Percentiles rank a stretch among this genome's conserved stretches.
These are phyloP conservation scores for Tigriopus japonicus DNA, from an alignment of 1,140 invertebrate genomes.

Conservation along the genomic window DNA sequence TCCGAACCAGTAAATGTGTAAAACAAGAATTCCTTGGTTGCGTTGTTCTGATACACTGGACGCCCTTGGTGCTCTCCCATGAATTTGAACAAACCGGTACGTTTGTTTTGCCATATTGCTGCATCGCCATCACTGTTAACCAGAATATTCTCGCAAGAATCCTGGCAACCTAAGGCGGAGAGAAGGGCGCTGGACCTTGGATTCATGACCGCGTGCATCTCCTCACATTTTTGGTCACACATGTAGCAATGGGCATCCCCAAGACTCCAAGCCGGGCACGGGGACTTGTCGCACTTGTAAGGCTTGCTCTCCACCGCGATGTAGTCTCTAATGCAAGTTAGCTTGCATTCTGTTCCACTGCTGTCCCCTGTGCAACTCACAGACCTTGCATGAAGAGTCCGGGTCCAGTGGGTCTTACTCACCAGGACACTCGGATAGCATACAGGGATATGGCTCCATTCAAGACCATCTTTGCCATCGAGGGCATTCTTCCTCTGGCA, in stretches of 20 bases:
- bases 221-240: slow-evolving; percentile 1
- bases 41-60: slow-evolving; percentile 9
- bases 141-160: not conserved
- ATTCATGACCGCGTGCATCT: not conserved
- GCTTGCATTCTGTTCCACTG: not conserved
- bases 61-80: slow-evolving; percentile 5
- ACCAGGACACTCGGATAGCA: slow-evolving; percentile 6
- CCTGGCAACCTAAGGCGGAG: not conserved
- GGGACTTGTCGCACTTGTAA: not conserved
- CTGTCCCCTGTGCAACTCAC: not conserved
- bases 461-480: not conserved
- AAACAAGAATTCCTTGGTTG: slow-evolving; percentile 4
- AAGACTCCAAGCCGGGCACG: not conserved
- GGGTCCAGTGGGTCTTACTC: not conserved
- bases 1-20: not conserved
- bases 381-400: slow-evolving; percentile 5
- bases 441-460: slow-evolving; percentile 4
- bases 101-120: slow-evolving; percentile 9
- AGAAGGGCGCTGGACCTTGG: not conserved
- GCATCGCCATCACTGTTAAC: not conserved
- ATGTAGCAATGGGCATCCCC: not conserved
- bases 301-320: not conserved
- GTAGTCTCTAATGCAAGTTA: slow-evolving; percentile 3
- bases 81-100: slow-evolving; percentile 2
- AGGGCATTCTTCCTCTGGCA: not conserved